Conservation (phyloP, 1,140 invertebrate genomes). For the Centruroides vittatus region DNA sequence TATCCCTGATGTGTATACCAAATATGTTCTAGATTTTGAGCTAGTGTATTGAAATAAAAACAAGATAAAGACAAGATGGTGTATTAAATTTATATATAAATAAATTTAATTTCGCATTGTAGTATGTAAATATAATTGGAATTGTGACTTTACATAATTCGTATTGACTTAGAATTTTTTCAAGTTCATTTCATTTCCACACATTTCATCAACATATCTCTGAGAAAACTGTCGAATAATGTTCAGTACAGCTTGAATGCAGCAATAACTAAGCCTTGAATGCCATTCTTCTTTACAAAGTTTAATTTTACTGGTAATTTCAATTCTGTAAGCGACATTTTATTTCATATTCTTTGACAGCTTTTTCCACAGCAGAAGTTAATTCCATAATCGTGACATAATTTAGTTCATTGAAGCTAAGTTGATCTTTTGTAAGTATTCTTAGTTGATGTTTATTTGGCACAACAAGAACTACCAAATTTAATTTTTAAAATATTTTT, state of each 20-base stretch:
- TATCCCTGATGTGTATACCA: no score
- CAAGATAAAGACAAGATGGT: no score
- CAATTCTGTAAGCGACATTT: conserved; percentile 39
- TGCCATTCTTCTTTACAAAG: conserved; percentile 33
- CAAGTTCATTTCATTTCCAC: conserved; percentile 12
- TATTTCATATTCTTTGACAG: conserved; percentile 59
- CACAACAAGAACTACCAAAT: conserved; percentile 83
- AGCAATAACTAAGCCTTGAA: conserved; percentile 37
- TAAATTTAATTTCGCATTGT: no score
- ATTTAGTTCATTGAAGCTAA: conserved; percentile 46
- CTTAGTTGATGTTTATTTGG: conserved; percentile 54
- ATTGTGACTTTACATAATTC: no score
- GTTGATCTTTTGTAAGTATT: conserved; percentile 45
- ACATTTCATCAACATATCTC: conserved; percentile 14
- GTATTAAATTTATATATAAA: no score
- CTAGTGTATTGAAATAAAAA: no score
- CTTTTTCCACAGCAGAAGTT: conserved; percentile 58
- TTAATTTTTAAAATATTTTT: no score
- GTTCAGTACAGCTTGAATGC: conserved; percentile 30
- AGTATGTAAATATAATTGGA: no score
- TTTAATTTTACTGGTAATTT: conserved; percentile 32
- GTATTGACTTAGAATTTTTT: no score
- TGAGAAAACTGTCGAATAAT: conserved; percentile 16
- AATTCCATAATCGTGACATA: conserved; percentile 54
- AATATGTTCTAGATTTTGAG: no score